Base-by-base conservation (phyloP, 1,140 invertebrate species). In the Drosophila biarmipes region DNA sequence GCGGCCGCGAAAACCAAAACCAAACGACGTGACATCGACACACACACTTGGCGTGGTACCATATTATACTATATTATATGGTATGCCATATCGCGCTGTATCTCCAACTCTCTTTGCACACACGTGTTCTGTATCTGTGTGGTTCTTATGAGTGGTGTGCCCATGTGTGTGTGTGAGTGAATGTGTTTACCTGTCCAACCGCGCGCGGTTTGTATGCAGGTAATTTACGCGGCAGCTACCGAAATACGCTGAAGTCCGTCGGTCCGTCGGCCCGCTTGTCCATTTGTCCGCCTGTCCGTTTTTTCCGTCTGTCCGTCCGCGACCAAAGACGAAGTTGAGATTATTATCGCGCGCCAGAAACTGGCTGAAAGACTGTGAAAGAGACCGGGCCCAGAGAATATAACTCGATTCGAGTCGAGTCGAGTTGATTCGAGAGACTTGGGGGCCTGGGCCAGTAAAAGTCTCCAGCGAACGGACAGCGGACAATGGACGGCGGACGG, bases 161-260 rank as follows among this genome's bases (percentile, higher is more conserved):
- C n/a, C 54, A 14, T 53, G 48, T 62, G 24, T 24, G 24, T 24
- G 45, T 29, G 11, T 49, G 31, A 24, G 51, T 63, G 43, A 63
- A 38, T 45, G 52, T 87, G 69, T 87, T 89, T 84, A 84, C 84
- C 72, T 87, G 79, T 89, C 73, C 63, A 66, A 62, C 58, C 58
- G 69, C 76, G 61, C 62, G 80, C 56, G 57, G 64, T 85, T 85
- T 80, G 78, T 87, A 89, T 89, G 84, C 86, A 90, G 82, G 90
- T 90, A 91, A 91, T 91, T 91, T 91, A 91, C 90, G 80, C 86
- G 87, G 79, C 86, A 82, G 90, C 90, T 91, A 91, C 90, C 86
- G 90, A 91, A 91, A 91, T 91, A 91, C 90, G 90, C 90, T 79
- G 77, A 37, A 71, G 72, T 40, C 51, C 66, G 56, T 64, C 58